These are phyloP conservation scores for Cancer borealis DNA, from an alignment of 2,888 invertebrate genomes.

Conservation along the genomic window DNA sequence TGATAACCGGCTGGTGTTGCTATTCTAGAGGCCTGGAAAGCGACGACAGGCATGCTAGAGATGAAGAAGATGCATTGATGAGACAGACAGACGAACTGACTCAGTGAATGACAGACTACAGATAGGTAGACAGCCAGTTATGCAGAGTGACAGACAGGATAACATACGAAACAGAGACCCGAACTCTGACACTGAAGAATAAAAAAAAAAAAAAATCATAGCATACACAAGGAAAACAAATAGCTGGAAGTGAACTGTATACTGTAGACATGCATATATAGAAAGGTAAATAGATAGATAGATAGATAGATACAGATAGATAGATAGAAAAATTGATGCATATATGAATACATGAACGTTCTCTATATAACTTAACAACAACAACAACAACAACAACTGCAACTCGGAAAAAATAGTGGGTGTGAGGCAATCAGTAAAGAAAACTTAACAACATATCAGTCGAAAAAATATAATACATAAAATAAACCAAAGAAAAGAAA, in stretches of 20 bases:
- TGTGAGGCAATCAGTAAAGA: neutral
- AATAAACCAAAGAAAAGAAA: neutral
- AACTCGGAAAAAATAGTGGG: neutral
- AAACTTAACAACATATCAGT: neutral
- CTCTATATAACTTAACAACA: neutral
- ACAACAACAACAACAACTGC: too few species aligned
- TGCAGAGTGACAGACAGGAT: neutral
- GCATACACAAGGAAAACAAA: neutral
- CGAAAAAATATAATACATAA: neutral
- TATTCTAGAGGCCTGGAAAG: neutral
- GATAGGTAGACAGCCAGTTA: constrained; percentile 11
- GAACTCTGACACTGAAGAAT: neutral
- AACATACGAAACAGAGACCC: neutral
- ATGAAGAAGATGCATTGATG: neutral
- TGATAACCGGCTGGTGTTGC: neutral
- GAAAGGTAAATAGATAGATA: neutral
- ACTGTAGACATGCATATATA: neutral
- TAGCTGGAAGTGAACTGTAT: neutral
- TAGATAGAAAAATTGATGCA: neutral
- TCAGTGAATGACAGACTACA: constrained; percentile 17
- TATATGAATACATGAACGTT: neutral
- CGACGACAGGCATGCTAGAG: neutral
- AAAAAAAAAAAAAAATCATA: neutral
- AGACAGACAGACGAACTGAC: neutral
- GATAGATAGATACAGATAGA: neutral